Conservation (phyloP, 2,888 invertebrate species). For the Chouioia cunea region DNA sequence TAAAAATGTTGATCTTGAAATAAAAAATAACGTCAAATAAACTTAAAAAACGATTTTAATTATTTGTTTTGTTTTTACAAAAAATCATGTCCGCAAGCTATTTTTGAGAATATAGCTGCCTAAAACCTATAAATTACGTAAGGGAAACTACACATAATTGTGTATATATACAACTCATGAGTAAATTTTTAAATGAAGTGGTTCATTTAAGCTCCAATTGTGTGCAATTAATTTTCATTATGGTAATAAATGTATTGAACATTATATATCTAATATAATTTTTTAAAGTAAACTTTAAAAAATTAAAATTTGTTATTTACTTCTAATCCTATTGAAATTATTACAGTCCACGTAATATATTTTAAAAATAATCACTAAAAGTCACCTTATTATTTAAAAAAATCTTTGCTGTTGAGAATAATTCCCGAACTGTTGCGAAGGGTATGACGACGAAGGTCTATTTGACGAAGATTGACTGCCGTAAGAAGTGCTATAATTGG, state of each 20-base stretch:
- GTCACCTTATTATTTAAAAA: slow-evolving; percentile 53
- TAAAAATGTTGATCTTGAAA: background rate
- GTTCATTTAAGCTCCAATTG: slow-evolving; percentile 2
- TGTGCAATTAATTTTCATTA: slow-evolving; percentile 11
- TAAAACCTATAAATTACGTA: slow-evolving; percentile 30
- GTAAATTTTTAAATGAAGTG: slow-evolving; percentile 1
- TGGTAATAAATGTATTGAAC: no score
- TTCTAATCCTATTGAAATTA: slow-evolving; percentile 11
- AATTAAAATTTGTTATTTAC: slow-evolving; percentile 25
- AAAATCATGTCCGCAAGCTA: slow-evolving; percentile 31
- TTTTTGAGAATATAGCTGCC: slow-evolving; percentile 14
- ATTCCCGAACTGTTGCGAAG: slow-evolving; percentile 60
- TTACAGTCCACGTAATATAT: slow-evolving; percentile 10
- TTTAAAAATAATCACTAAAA: slow-evolving; percentile 11
- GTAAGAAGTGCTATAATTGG: slow-evolving; percentile 55
- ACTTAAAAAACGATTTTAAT: slow-evolving; percentile 45
- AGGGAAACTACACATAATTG: slow-evolving; percentile 29
- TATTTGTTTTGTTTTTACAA: slow-evolving; percentile 36
- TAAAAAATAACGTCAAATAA: slow-evolving; percentile 22
- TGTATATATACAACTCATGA: slow-evolving; percentile 25
- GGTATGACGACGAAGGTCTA: slow-evolving; percentile 51
- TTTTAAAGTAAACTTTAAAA: slow-evolving; percentile 2
- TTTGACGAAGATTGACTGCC: slow-evolving; percentile 50
- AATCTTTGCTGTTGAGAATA: slow-evolving; percentile 63
- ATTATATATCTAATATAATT: no score